phyloP scores from a whole-genome alignment of 2,113 vertebrate genomes.

The Arizona elegans region DNA sequence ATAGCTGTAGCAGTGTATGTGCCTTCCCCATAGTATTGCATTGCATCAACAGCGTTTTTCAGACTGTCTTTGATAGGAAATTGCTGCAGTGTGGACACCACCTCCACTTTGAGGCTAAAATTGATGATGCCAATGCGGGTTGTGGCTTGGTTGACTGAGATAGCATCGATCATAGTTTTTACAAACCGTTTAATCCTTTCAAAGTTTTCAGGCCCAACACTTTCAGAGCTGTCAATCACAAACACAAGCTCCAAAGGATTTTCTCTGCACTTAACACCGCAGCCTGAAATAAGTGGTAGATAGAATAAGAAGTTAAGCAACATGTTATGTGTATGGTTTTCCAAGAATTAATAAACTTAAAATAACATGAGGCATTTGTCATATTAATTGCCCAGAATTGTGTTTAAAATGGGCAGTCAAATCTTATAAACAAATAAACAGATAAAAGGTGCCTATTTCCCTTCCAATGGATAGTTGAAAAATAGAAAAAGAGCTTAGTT shows the following conservation, averaged over 20 bases:
- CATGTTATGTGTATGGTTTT: not conserved
- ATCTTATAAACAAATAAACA: not conserved
- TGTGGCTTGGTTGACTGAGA: conserved; percentile 57
- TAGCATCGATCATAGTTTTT: conserved; percentile 72
- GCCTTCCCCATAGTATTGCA: conserved; percentile 83
- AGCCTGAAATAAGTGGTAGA: conserved; percentile 68
- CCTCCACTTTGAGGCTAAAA: conserved; percentile 76
- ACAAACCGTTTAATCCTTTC: conserved; percentile 82
- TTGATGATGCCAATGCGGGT: conserved; percentile 78
- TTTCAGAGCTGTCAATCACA: conserved; percentile 89
- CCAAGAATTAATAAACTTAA: not conserved
- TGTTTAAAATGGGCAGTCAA: not conserved
- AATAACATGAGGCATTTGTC: not conserved
- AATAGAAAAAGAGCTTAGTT: not conserved
- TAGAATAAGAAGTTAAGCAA: not conserved
- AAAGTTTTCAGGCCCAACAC: conserved; percentile 82
- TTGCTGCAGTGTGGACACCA: conserved; percentile 73
- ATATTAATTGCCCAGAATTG: not conserved
- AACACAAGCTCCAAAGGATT: conserved; percentile 83
- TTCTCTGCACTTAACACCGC: conserved; percentile 77
- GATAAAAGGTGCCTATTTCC: not conserved
- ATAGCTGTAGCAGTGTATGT: conserved; percentile 82
- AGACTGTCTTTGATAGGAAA: conserved; percentile 64
- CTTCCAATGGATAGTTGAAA: not conserved
- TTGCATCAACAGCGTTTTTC: conserved; percentile 72